Base-by-base conservation (phyloP, 2,888 invertebrate genomes). In the Lasiommata megera region DNA sequence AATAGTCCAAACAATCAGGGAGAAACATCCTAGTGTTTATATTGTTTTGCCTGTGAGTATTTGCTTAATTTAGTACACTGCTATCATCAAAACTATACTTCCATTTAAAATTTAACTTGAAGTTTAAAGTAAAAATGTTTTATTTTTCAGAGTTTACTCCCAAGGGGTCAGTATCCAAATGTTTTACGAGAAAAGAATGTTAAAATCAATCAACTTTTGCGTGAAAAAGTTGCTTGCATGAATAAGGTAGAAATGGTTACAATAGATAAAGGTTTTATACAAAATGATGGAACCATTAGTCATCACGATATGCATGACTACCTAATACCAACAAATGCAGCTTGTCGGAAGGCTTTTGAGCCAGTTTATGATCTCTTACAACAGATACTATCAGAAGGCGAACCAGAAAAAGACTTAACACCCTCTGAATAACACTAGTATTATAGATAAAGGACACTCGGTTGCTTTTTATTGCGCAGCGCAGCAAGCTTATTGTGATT, bases 271-370 rank as follows among this genome's bases (percentile, higher is more conserved):
- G 95, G 95, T 46, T 93, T 96, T 66, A 90, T 96, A 55, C 95
- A 95, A 80, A 92, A 92, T 46, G 95, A 95, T 86, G 95, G 96
- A 2, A 93, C 94, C 43, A 97, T 98, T 59, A 96, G 95, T 76
- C 96, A 96, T 76, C 95, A 95, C 74, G 97, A 98, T 78, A 96
- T 98, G 96, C 95, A 96, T 77, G 98, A 98, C 84, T 98, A 97
- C 83, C 93, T 97, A 50, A 95, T 97, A 75, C 92, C 97, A 60
- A 97, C 97, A 1, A 95, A 96, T 83, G 93, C 94, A 50, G 98
- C 97, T 54, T 96, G 96, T 81, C 93, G 94, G 73, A 97, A 97
- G 84, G 95, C 96, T 8, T 96, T 97, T 81, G 96, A 96, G 83
- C 96, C 96, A 16, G 94, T 97, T 50, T 93, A 95, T 80, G 96